phyloP scores from a whole-genome alignment of 2,888 invertebrate genomes.

The Platycheirus albimanus region DNA sequence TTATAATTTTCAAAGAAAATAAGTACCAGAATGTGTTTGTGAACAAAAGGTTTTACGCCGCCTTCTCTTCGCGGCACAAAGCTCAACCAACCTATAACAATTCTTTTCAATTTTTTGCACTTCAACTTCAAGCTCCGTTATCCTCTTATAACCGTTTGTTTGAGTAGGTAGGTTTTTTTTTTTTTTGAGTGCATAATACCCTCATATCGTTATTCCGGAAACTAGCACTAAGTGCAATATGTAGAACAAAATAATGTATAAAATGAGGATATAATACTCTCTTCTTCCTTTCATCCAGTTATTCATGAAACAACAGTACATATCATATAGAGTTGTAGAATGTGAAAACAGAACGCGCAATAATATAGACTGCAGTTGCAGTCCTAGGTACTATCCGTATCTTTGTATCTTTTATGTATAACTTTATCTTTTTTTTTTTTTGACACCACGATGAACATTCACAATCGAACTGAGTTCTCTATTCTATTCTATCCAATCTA shows the following conservation, averaged over 20 bases:
- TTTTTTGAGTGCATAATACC: not conserved
- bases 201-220: not conserved
- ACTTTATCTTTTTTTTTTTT: not conserved
- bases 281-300: not conserved
- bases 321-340: not conserved
- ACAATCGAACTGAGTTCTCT: conserved; percentile 13
- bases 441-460: conserved; percentile 29
- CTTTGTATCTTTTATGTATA: conserved; percentile 3
- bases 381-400: no score
- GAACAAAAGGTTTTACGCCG: no score
- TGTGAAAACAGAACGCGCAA: not conserved
- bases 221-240: conserved; percentile 12
- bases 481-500: no score
- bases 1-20: no score
- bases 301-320: not conserved
- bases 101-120: conserved; percentile 2
- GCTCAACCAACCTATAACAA: not conserved
- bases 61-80: no score
- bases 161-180: not conserved
- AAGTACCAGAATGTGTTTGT: no score
- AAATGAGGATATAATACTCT: conserved; percentile 1
- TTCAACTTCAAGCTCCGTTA: not conserved
- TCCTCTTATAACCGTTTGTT: not conserved
- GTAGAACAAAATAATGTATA: conserved; percentile 1
- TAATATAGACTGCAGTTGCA: not conserved